Conservation (phyloP, 2,113 vertebrate genomes). For the Protomyctophum bolini region DNA sequence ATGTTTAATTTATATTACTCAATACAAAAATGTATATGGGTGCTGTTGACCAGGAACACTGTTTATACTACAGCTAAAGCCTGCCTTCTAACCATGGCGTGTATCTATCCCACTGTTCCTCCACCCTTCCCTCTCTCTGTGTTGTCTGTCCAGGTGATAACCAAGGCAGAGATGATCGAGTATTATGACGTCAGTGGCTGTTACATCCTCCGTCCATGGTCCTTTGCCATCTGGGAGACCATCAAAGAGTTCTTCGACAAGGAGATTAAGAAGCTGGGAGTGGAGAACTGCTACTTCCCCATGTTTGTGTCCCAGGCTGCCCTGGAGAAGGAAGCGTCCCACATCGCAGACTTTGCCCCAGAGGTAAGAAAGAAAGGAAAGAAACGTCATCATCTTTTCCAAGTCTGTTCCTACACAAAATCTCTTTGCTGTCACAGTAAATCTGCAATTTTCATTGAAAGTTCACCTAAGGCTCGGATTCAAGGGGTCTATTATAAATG, state of each 20-base stretch:
- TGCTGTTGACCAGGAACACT: too few relatives aligned
- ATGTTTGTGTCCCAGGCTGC: slow-evolving; percentile 98
- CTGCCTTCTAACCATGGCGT: too few relatives aligned
- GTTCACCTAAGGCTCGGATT: too few relatives aligned
- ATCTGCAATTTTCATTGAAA: too few relatives aligned
- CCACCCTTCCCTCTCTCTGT: neutral
- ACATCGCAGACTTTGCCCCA: slow-evolving; percentile 95
- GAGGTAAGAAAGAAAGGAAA: slow-evolving; percentile 89
- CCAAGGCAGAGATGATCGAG: slow-evolving; percentile 98
- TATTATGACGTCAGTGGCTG: slow-evolving; percentile 98
- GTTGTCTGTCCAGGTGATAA: slow-evolving; percentile 87
- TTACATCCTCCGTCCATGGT: slow-evolving; percentile 96
- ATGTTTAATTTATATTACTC: too few relatives aligned
- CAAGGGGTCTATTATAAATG: too few relatives aligned
- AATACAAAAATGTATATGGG: too few relatives aligned
- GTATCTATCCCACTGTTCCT: neutral
- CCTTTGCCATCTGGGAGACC: slow-evolving; percentile 91
- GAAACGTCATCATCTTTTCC: neutral
- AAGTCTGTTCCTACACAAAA: too few relatives aligned
- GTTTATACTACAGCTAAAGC: too few relatives aligned
- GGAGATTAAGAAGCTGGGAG: slow-evolving; percentile 95
- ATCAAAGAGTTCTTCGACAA: slow-evolving; percentile 93
- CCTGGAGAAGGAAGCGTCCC: slow-evolving; percentile 92
- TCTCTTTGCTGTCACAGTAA: too few relatives aligned
- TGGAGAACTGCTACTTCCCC: slow-evolving; percentile 99